Evolutionary conservation across 2,113 vertebrate genomes (phyloP).

Genomic region (Ailuropoda melanoleuca): DNA sequence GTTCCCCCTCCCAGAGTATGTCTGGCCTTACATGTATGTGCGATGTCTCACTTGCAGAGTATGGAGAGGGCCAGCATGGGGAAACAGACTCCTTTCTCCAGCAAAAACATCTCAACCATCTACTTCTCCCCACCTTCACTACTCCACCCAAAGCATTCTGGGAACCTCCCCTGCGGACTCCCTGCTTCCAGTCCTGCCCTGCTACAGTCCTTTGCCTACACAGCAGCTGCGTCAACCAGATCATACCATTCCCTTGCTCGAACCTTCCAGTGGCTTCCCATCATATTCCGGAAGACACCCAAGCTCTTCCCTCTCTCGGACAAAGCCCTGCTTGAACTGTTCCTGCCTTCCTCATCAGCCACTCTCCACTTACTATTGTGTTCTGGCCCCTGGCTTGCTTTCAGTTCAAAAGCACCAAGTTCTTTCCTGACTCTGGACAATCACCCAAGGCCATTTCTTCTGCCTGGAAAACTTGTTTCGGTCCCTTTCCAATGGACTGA

Average conservation of each 20-base stretch:
- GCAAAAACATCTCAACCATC: not conserved
- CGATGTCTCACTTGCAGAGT: not conserved
- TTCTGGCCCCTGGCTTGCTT: not conserved
- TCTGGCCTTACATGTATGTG: not conserved
- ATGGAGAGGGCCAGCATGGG: not conserved
- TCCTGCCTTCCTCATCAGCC: not conserved
- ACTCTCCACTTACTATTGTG: not conserved
- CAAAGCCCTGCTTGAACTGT: not conserved
- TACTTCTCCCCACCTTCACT: not conserved
- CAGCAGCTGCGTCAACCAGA: not conserved
- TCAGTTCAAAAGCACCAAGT: not conserved
- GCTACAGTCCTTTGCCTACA: not conserved
- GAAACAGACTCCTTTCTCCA: not conserved
- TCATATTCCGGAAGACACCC: not conserved
- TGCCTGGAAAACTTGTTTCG: not conserved
- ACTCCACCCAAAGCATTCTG: not conserved
- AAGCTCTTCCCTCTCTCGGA: not conserved
- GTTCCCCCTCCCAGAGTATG: not conserved
- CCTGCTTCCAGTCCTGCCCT: not conserved
- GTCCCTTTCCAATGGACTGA: not conserved
- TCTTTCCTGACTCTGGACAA: not conserved
- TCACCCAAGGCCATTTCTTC: not conserved
- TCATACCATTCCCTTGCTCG: not conserved
- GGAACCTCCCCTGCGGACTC: not conserved
- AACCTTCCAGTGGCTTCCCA: not conserved